Evolutionary conservation across 2,888 invertebrate genomes (phyloP).

Genomic region (Eupithecia tripunctaria): DNA sequence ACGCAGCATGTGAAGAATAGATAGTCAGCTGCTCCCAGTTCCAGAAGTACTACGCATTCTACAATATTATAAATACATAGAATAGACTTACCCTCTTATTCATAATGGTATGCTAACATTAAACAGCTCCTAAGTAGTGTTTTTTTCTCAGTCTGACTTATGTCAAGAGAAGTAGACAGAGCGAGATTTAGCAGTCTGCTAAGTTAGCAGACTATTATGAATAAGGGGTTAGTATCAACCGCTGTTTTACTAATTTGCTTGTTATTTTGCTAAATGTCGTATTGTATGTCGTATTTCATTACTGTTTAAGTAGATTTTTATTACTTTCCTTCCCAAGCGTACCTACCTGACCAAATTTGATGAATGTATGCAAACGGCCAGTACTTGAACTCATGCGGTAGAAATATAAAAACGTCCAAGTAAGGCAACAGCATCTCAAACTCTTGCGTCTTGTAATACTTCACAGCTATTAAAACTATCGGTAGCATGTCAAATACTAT

Average conservation of each 20-base stretch:
- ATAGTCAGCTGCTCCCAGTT: slow-evolving; percentile 56
- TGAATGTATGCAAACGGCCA: slow-evolving; percentile 59
- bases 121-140: too few species aligned
- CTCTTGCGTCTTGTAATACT: slow-evolving; percentile 52
- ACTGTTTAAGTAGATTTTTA: background rate
- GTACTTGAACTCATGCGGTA: slow-evolving; percentile 52
- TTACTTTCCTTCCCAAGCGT: background rate
- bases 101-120: too few species aligned
- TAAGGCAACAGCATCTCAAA: slow-evolving; percentile 56
- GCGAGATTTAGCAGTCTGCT: too few species aligned
- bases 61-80: slow-evolving; percentile 27
- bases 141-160: too few species aligned
- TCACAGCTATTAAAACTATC: slow-evolving; percentile 51
- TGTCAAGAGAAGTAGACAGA: too few species aligned
- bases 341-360: slow-evolving; percentile 62
- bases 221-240: too few species aligned
- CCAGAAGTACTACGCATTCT: slow-evolving; percentile 56
- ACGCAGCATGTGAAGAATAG: slow-evolving; percentile 60
- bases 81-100: background rate
- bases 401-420: slow-evolving; percentile 55
- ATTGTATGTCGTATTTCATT: too few species aligned
- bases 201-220: too few species aligned
- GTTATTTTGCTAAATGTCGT: background rate
- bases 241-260: too few species aligned
- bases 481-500: slow-evolving; percentile 54